Percentiles rank a stretch among this genome's conserved stretches.
These are phyloP conservation scores for Zosterops pallidus DNA, from an alignment of 2,113 vertebrate species.

Conservation along the genomic window DNA sequence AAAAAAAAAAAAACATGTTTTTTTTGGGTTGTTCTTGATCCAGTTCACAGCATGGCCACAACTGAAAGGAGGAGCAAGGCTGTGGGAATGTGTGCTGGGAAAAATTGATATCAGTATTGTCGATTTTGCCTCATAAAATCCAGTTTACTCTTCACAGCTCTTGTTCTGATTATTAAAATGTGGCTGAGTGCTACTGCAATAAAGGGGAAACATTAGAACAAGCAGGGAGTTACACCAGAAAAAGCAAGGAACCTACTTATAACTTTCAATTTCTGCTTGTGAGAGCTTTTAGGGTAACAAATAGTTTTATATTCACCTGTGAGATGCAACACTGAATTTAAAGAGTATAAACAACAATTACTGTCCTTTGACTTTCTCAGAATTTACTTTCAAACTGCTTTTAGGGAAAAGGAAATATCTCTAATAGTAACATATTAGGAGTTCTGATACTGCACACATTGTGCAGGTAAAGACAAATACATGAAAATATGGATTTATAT, in stretches of 20 bases:
- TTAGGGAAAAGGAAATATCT: not conserved
- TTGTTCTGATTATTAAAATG: not conserved
- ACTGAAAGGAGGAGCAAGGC: not conserved
- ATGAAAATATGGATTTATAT: not conserved
- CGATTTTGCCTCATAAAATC: not conserved
- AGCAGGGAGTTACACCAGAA: not conserved
- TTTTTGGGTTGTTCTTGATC: not conserved
- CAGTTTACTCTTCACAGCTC: not conserved
- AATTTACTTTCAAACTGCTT: not conserved
- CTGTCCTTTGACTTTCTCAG: not conserved
- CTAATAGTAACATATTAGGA: not conserved
- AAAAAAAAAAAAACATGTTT: no score
- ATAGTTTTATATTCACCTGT: not conserved
- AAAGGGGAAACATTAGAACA: not conserved
- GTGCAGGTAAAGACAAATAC: not conserved
- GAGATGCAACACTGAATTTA: not conserved
- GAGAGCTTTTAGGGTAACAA: not conserved
- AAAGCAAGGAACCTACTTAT: not conserved
- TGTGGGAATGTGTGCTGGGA: not conserved
- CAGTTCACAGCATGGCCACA: not conserved
- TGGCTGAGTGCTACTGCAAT: not conserved
- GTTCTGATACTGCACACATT: not conserved
- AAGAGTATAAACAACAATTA: not conserved
- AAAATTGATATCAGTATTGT: fast-evolving
- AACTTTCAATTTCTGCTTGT: not conserved